A percentile compares a stretch with the other conserved stretches of the same genome.
Conservation (phyloP, 2,888 invertebrate species). For the Tinea pellionella region DNA sequence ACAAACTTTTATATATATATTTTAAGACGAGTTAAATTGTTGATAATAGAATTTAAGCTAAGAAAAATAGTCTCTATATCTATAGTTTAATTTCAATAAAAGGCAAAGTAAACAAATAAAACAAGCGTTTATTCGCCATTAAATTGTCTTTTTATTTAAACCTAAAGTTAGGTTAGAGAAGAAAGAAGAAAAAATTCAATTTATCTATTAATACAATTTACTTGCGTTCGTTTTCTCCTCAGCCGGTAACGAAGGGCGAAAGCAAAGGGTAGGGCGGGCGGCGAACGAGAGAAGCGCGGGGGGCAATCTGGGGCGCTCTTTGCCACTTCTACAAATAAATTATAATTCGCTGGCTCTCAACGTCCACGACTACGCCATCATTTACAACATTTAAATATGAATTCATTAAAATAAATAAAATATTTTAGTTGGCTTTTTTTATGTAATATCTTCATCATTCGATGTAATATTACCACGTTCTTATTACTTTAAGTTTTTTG, state of each 20-base stretch:
- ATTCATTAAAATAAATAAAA: constrained; percentile 3
- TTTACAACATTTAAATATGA: constrained; percentile 12
- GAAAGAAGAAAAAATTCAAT: not conserved
- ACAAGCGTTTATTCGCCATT: no score
- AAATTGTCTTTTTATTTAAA: no score
- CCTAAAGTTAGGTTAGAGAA: no score
- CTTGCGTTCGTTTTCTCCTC: constrained; percentile 20
- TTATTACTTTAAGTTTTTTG: no score
- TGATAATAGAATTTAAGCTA: no score
- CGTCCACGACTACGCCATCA: constrained; percentile 22
- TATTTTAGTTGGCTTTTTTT: not conserved
- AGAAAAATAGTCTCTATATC: no score
- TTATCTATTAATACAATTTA: not conserved
- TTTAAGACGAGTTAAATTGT: no score
- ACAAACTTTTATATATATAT: no score
- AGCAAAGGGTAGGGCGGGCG: constrained; percentile 67
- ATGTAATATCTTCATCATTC: not conserved
- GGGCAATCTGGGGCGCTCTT: constrained; percentile 45
- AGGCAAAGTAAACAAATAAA: no score
- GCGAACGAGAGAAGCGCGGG: constrained; percentile 29
- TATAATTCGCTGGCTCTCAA: constrained; percentile 63
- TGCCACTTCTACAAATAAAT: constrained; percentile 72
- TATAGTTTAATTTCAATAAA: no score
- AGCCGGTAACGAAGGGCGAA: constrained; percentile 67
- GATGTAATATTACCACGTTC: no score